phyloP scores from a whole-genome alignment of 2,113 vertebrate genomes.

The Dicrurus megarhynchus region DNA sequence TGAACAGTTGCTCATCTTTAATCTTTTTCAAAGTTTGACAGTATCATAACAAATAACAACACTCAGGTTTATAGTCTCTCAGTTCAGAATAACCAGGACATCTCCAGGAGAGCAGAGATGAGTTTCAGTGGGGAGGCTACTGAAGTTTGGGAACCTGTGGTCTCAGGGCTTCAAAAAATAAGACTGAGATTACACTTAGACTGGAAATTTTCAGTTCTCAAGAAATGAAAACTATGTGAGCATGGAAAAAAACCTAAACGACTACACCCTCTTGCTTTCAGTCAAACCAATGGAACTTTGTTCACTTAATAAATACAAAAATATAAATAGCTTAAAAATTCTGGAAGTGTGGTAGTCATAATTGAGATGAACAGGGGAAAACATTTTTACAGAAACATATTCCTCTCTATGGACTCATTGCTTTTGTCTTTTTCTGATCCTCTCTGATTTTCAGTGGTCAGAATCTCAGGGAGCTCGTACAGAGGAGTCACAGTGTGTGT shows the following conservation, averaged over 20 bases:
- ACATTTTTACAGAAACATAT: neutral
- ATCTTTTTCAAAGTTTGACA: neutral
- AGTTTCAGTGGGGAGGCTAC: neutral
- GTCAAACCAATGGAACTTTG: neutral
- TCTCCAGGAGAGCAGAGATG: rapidly evolving
- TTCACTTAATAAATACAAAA: neutral
- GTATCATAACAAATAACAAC: neutral
- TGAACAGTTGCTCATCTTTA: neutral
- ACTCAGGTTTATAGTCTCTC: rapidly evolving
- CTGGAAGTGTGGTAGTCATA: neutral
- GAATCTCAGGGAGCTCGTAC: neutral
- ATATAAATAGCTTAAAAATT: neutral
- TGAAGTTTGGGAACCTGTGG: neutral
- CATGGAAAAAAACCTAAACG: neutral
- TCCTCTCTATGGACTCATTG: neutral
- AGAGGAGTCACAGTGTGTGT: neutral
- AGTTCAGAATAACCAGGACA: neutral
- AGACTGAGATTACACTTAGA: neutral
- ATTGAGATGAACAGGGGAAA: neutral
- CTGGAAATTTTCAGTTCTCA: neutral
- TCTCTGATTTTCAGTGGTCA: neutral
- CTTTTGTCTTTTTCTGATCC: neutral
- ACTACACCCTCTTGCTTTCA: neutral
- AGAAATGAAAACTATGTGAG: neutral
- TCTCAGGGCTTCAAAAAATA: neutral